Evolutionary conservation across 2,888 invertebrate species (phyloP), one percentile per base, ranked within the genome.

Genomic region (Drosophila colorata): DNA sequence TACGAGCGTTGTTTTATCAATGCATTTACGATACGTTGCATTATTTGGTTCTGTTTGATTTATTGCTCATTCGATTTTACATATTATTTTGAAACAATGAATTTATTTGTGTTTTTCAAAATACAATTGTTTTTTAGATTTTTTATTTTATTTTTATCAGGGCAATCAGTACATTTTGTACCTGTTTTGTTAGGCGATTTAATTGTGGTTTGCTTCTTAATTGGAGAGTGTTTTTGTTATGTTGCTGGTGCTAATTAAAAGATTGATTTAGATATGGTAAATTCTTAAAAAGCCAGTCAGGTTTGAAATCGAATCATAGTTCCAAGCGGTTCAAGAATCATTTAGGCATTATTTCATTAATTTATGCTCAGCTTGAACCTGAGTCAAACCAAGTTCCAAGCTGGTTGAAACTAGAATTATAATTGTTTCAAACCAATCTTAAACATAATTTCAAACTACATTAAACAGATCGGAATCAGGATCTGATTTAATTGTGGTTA

Each of bases 11-110:
- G 28, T 13, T 14, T 52, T 49, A 8, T 43, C n/a, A 13, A 16
- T 16, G 33, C 6, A 23, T 38, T 37, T 16, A 35, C 41, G n/a
- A 18, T 35, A 28, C 23, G 23, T 46, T 11, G 16, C 37, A 37
- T 28, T 59, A 23, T 59, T 60, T 60, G 16, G 23, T 60, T 60
- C 11, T 16, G 38, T 40, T 38, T 61, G 46, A 47, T 61, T 33
- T 33, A 61, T 61, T 61, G 18, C 31, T 16, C 25, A 61, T 33
- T 47, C 31, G 6, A 47, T 61, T 61, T 25, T 33, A 1, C n/a
- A 33, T 61, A 47, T 20, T 28, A 40, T 41, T 47, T 40, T 25
- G 13, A 14, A 41, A 40, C 18, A 47, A 60, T 61, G 5, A 25
- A 47, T 47, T 60, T 20, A 6, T 14, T 18, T 28, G 33, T 20